Evolutionary conservation across 2,797 vertebrate genomes (phyloP), one percentile per base, ranked within the genome.

Genomic region (Champsocephalus esox): DNA sequence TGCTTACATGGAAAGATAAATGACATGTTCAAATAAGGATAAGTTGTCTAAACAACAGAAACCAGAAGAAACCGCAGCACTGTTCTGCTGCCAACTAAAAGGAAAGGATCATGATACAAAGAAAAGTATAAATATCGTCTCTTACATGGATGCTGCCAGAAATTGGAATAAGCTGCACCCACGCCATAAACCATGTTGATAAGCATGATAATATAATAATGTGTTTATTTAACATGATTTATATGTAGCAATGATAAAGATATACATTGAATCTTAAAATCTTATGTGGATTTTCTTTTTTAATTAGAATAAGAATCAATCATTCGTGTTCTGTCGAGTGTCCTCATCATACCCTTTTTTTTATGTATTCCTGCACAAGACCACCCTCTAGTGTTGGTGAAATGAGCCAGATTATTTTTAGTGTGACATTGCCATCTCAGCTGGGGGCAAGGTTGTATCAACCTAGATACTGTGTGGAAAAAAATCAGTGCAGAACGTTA

Each of bases 1-100:
- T 80, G 24, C 14, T 2, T 12, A 12, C 51, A 24, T n/a, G 0
- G n/a, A 16, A 62, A 68, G 74, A 82, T 56, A 16, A 34, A 77
- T 34, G 34, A 24, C 21, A n/a, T 55, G 46, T 65, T 69, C 73
- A 66, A 2, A 69, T 14, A 21, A 73, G 50, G 55, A 49, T n/a
- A 65, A 72, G 14, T 79, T 83, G 85, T 84, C 82, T 76, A 80
- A 87, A 87, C 75, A 85, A 87, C 66, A 77, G 48, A 76, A 83
- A 58, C 16, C 86, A 88, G 73, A 75, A 49, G 79, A 71, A 48
- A 70, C n/a, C 13, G 69, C 6, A 52, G 46, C 28, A 51, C 50
- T 46, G 28, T 70, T 69, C 61, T 44, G 32, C 58, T 66, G 75
- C 73, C 71, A 80, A 3, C 11, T 57, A 0, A 48, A 79, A 34